Evolutionary conservation across 2,113 vertebrate species (phyloP).

Genomic region (Anolis carolinensis): DNA sequence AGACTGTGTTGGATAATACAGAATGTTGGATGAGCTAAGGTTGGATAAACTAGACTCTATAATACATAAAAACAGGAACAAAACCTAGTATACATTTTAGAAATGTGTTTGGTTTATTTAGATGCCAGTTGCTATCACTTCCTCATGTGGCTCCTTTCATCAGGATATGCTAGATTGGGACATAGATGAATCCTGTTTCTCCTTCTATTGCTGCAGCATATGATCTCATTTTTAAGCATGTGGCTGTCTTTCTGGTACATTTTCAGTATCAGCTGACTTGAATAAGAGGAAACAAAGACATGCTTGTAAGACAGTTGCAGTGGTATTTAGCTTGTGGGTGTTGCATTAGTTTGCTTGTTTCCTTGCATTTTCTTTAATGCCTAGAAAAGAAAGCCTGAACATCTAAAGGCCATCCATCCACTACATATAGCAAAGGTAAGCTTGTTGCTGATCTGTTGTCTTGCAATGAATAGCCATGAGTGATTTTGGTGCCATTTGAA

Average conservation of each 20-base stretch:
- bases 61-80: neutral
- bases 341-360: neutral
- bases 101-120: too few species aligned
- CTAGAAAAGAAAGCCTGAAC: neutral
- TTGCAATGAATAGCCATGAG: constrained; percentile 13
- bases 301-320: neutral
- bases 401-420: neutral
- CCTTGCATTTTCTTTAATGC: neutral
- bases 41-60: too few species aligned
- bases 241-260: neutral
- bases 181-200: neutral
- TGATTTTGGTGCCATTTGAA: neutral
- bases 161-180: neutral
- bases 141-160: neutral
- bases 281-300: neutral
- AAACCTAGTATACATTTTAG: neutral
- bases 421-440: neutral
- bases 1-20: too few species aligned
- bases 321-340: constrained; percentile 12
- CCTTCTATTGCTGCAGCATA: neutral
- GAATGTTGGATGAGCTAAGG: too few species aligned
- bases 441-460: neutral
- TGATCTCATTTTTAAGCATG: accelerated
- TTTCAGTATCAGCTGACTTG: neutral
- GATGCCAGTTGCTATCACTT: neutral